Evolutionary conservation across 1,140 invertebrate species (phyloP), one percentile per base, ranked within the genome.

Genomic region (Aphaenogaster rudis): DNA sequence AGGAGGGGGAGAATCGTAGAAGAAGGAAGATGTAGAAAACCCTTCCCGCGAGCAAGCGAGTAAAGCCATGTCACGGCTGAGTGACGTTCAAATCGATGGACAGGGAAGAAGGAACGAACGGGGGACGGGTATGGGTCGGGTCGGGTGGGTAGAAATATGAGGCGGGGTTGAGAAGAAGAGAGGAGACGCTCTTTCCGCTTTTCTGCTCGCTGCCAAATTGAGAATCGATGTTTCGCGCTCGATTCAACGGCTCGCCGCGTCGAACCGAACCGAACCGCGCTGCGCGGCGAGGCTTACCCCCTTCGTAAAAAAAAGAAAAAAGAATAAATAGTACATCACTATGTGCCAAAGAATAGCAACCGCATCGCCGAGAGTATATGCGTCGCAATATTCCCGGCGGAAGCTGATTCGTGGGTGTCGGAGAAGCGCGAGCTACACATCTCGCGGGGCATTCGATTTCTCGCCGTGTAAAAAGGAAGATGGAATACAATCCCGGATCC

Each of bases 201-300:
- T 87, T 87, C 89, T 61, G 85, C 78, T 72, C 52, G 64, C 85
- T 89, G 89, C 89, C 89, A 90, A 90, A 90, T 90, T 90, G 89
- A 89, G 89, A 90, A 90, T 90, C 89, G 88, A 89, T 90, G 89
- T 89, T 89, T 89, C 88, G 85, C 78, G 89, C 88, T 87, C 88
- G 85, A 87, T 90, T 77, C 88, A 80, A 61, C 69, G 74, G 61
- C 39, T 59, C 69, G 78, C 81, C 54, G 17, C 67, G 42, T 11
- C 52, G 48, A 50, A 7, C 54, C 17, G 21, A 13, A 28, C 69
- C 54, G 72, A 66, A 9, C 21, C 15, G 48, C 28, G 48, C 15
- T n/a, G 45, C 45, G n/a, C n/a, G n/a, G 45, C 67, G 33, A 84
- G 69, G 69, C 64, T 84, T 84, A 39, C 54, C 33, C 5, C 57